Conservation (phyloP, 2,797 vertebrate genomes). For the Cryptoblepharus egeriae region DNA sequence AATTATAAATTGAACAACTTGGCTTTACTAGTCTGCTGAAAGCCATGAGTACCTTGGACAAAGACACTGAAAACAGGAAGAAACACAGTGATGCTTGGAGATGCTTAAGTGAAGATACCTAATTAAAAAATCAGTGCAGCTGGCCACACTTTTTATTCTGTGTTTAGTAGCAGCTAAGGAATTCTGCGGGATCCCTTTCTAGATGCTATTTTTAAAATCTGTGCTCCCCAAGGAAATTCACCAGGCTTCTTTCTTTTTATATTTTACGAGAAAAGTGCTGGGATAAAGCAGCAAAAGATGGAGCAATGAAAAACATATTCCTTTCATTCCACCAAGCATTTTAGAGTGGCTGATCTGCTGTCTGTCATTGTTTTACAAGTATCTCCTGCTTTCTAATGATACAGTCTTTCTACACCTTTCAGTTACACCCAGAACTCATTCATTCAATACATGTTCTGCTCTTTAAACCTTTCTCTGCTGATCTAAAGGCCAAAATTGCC, state of each 20-base stretch:
- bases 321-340: too few species aligned
- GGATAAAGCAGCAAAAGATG: too few species aligned
- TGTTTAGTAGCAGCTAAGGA: neutral
- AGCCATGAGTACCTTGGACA: neutral
- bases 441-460: too few species aligned
- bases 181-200: neutral
- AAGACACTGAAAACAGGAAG: neutral
- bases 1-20: slow-evolving; percentile 15
- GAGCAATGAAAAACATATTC: too few species aligned
- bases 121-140: neutral
- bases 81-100: neutral
- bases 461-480: too few species aligned
- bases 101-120: neutral
- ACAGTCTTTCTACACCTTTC: too few species aligned
- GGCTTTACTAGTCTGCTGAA: neutral
- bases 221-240: neutral
- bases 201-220: neutral
- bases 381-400: too few species aligned
- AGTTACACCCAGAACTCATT: too few species aligned
- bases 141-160: neutral
- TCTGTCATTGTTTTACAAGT: too few species aligned
- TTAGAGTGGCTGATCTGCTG: too few species aligned
- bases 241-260: neutral
- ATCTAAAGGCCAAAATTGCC: too few species aligned
- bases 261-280: too few species aligned